These are phyloP conservation scores for Harpagifer antarcticus DNA, from an alignment of 2,797 vertebrate species.

Conservation along the genomic window DNA sequence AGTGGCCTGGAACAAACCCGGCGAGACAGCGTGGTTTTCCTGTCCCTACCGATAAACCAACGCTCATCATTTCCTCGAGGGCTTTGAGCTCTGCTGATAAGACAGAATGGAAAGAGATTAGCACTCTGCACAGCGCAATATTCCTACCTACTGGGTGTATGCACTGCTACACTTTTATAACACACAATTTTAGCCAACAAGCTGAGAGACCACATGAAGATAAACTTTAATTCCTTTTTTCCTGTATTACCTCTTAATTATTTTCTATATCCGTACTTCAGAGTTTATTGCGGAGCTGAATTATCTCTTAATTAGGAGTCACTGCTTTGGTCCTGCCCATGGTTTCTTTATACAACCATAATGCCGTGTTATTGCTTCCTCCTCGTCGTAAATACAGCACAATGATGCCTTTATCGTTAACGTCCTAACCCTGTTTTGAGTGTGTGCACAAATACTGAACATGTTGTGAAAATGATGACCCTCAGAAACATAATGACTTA, in stretches of 20 bases:
- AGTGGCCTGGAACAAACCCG: slow-evolving; percentile 68
- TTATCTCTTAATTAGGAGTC: slow-evolving; percentile 58
- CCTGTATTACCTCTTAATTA: slow-evolving; percentile 33
- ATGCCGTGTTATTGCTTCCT: slow-evolving; percentile 51
- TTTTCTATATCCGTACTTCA: slow-evolving; percentile 23
- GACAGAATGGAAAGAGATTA: slow-evolving; percentile 71
- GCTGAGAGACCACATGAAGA: slow-evolving; percentile 23
- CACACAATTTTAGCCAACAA: slow-evolving; percentile 10
- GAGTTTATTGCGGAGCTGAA: slow-evolving; percentile 41
- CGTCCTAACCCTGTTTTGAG: slow-evolving; percentile 24
- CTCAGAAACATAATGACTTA: slow-evolving; percentile 67
- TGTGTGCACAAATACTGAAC: slow-evolving; percentile 53
- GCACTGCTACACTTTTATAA: slow-evolving; percentile 11
- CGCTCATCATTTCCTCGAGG: slow-evolving; percentile 66
- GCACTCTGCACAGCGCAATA: slow-evolving; percentile 36
- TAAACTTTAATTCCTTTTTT: slow-evolving; percentile 15
- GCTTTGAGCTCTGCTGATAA: slow-evolving; percentile 74
- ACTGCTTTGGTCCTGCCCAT: slow-evolving; percentile 39
- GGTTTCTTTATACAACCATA: slow-evolving; percentile 49
- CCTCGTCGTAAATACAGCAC: slow-evolving; percentile 53
- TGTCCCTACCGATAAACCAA: slow-evolving; percentile 67
- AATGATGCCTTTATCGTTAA: slow-evolving; percentile 63
- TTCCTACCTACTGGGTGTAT: slow-evolving; percentile 31
- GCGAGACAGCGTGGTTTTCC: slow-evolving; percentile 58
- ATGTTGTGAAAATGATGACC: slow-evolving; percentile 59